Evolutionary conservation across 2,888 invertebrate genomes (phyloP).

Genomic region (Diadromus collaris): DNA sequence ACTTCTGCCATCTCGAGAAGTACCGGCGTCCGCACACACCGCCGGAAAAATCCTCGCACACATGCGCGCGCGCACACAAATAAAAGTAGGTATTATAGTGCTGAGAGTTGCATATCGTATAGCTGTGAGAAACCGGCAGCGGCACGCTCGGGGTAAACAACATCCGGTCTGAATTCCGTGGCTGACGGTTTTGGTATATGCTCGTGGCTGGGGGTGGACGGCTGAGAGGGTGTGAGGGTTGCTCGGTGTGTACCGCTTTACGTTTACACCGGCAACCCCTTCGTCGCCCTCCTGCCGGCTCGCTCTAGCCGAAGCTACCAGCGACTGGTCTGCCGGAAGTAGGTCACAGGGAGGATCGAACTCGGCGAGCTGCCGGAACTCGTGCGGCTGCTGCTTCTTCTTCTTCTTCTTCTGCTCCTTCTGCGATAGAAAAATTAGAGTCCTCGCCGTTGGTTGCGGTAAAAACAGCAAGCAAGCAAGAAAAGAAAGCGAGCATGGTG

Average conservation of each 20-base stretch:
- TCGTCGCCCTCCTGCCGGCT: conserved; percentile 5
- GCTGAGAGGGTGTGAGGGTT: conserved; percentile 11
- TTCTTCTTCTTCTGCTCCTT: conserved; percentile 23
- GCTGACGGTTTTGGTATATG: conserved; percentile 26
- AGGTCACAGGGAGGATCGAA: conserved; percentile 60
- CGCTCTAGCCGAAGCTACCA: conserved; percentile 35
- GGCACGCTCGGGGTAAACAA: conserved; percentile 61
- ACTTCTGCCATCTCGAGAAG: conserved; percentile 52
- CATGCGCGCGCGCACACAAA: neutral
- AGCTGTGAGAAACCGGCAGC: conserved; percentile 5
- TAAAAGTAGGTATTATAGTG: neutral
- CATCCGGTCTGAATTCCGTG: conserved; percentile 52
- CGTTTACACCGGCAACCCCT: conserved; percentile 26
- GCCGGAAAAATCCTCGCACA: neutral
- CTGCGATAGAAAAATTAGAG: conserved; percentile 62
- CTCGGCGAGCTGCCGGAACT: conserved; percentile 43
- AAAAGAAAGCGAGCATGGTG: conserved; percentile 41
- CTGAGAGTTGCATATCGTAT: conserved; percentile 11
- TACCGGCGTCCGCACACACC: neutral
- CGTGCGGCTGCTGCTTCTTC: conserved; percentile 20
- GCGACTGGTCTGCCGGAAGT: conserved; percentile 51
- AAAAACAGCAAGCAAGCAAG: conserved; percentile 41
- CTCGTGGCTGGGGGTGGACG: neutral
- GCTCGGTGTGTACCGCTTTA: conserved; percentile 37
- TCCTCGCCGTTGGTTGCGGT: conserved; percentile 44